A percentile compares a stretch with the other conserved stretches of the same genome.
Conservation (phyloP, 92 coral and sea anemone genomes). For the Galaxea fascicularis region DNA sequence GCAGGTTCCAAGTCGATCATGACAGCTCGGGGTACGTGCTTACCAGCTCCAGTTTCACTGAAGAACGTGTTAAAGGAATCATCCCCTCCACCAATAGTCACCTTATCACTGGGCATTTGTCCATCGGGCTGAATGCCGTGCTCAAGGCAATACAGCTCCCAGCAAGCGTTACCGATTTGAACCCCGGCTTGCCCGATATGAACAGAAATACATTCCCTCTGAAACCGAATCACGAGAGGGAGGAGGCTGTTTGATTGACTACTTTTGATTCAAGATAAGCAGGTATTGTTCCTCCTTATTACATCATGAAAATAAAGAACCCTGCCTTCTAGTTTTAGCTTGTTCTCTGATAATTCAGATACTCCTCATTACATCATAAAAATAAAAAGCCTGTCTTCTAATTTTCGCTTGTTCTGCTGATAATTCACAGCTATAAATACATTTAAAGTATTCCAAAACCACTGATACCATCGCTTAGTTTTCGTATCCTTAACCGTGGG, state of each 20-base stretch:
- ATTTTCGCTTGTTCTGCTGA: too few species aligned
- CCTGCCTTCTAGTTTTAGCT: too few species aligned
- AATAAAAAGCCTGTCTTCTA: too few species aligned
- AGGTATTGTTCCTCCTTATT: background rate
- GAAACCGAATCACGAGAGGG: background rate
- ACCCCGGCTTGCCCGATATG: constrained; percentile 96
- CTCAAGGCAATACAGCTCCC: constrained; percentile 97
- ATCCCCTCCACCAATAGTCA: constrained; percentile 79
- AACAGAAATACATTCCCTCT: constrained; percentile 94
- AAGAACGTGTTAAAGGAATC: constrained; percentile 94
- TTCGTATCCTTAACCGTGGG: too few species aligned
- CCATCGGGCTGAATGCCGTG: constrained; percentile 95
- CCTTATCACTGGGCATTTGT: constrained; percentile 80
- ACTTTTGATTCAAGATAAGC: background rate
- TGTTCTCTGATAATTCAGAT: too few species aligned
- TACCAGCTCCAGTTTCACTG: constrained; percentile 95
- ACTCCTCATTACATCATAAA: too few species aligned
- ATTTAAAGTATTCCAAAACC: too few species aligned
- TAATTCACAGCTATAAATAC: too few species aligned
- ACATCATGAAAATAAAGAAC: too few species aligned
- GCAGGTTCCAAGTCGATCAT: constrained; percentile 94
- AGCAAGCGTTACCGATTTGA: constrained; percentile 92
- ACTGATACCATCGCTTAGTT: too few species aligned
- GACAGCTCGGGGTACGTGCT: constrained; percentile 95
- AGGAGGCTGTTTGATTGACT: background rate